phyloP scores from a whole-genome alignment of 2,797 vertebrate species.

The Benthosema pterotum region DNA sequence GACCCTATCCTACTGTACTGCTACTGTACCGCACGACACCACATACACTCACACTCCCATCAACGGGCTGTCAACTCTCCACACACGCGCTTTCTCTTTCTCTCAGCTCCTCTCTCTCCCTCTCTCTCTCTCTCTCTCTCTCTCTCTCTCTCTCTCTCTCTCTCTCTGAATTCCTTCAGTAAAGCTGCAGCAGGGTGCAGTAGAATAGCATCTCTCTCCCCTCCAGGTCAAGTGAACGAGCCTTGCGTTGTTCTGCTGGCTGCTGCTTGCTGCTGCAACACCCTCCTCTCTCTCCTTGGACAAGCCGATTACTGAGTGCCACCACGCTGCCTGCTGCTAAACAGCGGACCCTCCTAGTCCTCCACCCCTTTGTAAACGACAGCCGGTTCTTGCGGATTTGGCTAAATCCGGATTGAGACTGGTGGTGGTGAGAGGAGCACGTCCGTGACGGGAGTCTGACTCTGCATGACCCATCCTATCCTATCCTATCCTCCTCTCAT shows the following conservation, averaged over 20 bases:
- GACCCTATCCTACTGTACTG: too few species aligned
- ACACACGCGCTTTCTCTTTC: background rate
- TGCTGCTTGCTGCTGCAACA: background rate
- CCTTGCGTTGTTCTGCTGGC: background rate
- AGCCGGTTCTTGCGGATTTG: slow-evolving; percentile 21
- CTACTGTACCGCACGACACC: too few species aligned
- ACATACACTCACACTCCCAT: background rate
- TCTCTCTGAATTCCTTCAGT: too few species aligned
- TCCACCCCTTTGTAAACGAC: slow-evolving; percentile 48
- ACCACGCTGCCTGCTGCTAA: too few species aligned
- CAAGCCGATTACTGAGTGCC: background rate
- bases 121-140: slow-evolving; percentile 7
- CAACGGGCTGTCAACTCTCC: slow-evolving; percentile 13
- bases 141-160: background rate
- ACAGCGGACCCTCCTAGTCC: too few species aligned
- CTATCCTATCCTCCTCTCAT: too few species aligned
- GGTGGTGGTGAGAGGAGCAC: too few species aligned
- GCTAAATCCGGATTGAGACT: slow-evolving; percentile 29
- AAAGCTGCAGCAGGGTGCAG: too few species aligned
- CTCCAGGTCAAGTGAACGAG: too few species aligned
- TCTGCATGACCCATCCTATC: background rate
- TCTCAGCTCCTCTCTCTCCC: background rate
- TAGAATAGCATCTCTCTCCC: too few species aligned
- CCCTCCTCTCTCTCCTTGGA: background rate
- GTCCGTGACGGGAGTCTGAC: background rate